Percentiles rank a stretch among this genome's conserved stretches.
Conservation (phyloP, 2,888 invertebrate genomes). For the Pyrocoelia pectoralis region DNA sequence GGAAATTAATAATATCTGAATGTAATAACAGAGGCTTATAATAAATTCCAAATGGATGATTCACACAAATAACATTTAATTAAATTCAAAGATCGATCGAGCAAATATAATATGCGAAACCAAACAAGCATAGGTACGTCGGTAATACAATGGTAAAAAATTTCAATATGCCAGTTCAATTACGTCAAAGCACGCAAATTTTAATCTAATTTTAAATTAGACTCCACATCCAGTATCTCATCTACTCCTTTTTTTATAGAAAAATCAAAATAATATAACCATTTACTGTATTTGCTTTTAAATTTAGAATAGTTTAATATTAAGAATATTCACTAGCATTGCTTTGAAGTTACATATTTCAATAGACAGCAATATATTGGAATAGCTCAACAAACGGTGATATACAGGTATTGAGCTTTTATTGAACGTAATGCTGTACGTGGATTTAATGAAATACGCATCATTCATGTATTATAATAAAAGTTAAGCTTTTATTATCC, state of each 20-base stretch:
- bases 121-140: constrained; percentile 29
- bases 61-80: constrained; percentile 16
- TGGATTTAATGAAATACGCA: background rate
- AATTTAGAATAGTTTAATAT: constrained; percentile 2
- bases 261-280: constrained; percentile 8
- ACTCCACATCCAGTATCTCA: constrained; percentile 22
- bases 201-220: constrained; percentile 37
- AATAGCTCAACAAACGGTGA: background rate
- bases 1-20: background rate
- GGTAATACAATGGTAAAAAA: constrained; percentile 28
- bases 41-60: background rate
- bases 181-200: constrained; percentile 32
- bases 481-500: too few relatives aligned
- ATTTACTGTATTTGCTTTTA: background rate
- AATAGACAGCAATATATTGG: too few relatives aligned
- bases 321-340: background rate
- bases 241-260: background rate
- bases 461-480: too few relatives aligned
- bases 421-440: background rate
- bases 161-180: constrained; percentile 37
- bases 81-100: constrained; percentile 21
- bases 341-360: background rate
- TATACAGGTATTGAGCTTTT: too few relatives aligned
- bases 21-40: too few relatives aligned
- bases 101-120: constrained; percentile 23